Evolutionary conservation across 2,113 vertebrate genomes (phyloP).

Genomic region (Ondatra zibethicus): DNA sequence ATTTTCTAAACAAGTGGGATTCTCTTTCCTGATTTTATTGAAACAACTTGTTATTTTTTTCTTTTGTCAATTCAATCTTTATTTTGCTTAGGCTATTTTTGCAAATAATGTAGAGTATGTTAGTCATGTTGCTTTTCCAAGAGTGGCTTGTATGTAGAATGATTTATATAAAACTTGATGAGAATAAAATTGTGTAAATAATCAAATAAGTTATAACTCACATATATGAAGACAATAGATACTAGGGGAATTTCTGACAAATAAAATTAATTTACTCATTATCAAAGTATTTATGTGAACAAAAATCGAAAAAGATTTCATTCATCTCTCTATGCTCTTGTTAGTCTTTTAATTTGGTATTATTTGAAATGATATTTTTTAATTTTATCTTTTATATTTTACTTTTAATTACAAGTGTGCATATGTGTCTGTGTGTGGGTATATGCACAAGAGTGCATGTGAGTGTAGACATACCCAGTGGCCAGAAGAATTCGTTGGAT

Average conservation of each 20-base stretch:
- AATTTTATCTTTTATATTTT: not conserved
- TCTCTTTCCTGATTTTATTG: not conserved
- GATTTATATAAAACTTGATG: not conserved
- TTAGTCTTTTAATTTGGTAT: too few relatives aligned
- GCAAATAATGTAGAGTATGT: not conserved
- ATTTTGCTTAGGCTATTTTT: not conserved
- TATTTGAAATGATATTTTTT: not conserved
- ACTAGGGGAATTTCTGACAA: not conserved
- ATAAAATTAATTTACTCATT: not conserved
- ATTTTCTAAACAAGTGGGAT: not conserved
- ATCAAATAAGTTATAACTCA: not conserved
- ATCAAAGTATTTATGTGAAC: not conserved
- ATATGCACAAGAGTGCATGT: not conserved
- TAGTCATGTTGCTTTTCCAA: not conserved
- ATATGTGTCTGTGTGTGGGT: not conserved
- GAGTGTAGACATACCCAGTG: not conserved
- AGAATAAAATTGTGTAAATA: not conserved
- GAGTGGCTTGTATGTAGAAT: not conserved
- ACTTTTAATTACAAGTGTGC: not conserved
- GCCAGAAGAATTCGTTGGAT: not conserved
- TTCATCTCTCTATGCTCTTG: not conserved
- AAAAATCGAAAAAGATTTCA: not conserved
- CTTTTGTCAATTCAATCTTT: not conserved
- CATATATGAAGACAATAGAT: not conserved
- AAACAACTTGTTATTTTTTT: not conserved